Evolutionary conservation across 1,140 invertebrate species (phyloP).

Genomic region (Camponotus pennsylvanicus): DNA sequence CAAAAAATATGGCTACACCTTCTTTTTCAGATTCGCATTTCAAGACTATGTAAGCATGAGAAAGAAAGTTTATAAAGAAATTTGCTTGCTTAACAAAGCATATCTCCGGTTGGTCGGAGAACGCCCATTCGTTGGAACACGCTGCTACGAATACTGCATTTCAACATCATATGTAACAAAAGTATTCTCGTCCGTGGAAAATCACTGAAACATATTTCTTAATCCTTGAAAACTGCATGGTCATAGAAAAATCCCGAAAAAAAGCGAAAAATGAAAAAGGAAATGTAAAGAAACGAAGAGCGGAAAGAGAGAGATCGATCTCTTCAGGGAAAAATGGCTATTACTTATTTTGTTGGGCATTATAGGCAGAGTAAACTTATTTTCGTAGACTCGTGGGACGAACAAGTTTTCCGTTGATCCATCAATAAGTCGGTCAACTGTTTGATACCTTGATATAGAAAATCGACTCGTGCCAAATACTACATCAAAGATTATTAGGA

Average conservation of each 20-base stretch:
- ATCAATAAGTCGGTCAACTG: slow-evolving; percentile 1
- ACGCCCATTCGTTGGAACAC: background rate
- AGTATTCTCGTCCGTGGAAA: background rate
- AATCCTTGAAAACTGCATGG: slow-evolving; percentile 25
- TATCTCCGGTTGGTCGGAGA: slow-evolving; percentile 17
- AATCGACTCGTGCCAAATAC: slow-evolving; percentile 48
- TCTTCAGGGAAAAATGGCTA: slow-evolving; percentile 28
- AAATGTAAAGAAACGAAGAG: background rate
- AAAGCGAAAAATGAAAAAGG: background rate
- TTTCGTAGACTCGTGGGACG: slow-evolving; percentile 33
- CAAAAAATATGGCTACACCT: background rate
- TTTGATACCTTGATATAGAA: slow-evolving; percentile 19
- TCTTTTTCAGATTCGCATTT: background rate
- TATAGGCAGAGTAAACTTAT: slow-evolving; percentile 49
- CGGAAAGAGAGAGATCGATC: background rate
- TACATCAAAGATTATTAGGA: slow-evolving; percentile 16
- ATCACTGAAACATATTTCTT: slow-evolving; percentile 19
- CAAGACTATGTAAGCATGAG: background rate
- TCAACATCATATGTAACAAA: slow-evolving; percentile 22
- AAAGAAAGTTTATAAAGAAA: slow-evolving; percentile 33
- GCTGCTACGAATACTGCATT: background rate
- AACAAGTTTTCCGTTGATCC: slow-evolving; percentile 13
- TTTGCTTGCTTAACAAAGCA: slow-evolving; percentile 34
- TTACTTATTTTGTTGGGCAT: slow-evolving; percentile 50
- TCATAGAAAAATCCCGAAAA: background rate